Percentiles rank a stretch among this genome's conserved stretches.
These are phyloP conservation scores for Palythoa heliodiscus DNA, from an alignment of 92 coral and sea anemone genomes.

Conservation along the genomic window DNA sequence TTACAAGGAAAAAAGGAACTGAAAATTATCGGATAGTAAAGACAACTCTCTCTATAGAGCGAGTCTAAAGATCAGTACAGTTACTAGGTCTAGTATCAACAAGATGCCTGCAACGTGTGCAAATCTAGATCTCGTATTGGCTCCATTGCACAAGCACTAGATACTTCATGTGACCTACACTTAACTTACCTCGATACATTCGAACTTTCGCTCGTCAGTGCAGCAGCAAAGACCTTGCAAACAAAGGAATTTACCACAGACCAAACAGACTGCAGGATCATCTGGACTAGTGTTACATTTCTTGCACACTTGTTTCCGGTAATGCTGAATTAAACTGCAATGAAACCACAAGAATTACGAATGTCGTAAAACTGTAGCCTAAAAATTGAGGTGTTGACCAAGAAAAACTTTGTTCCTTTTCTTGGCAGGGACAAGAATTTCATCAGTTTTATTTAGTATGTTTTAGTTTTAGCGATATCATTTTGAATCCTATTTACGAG, in stretches of 20 bases:
- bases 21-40: too few species aligned
- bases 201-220: constrained; percentile 64
- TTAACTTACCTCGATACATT: constrained; percentile 84
- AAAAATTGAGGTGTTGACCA: neutral
- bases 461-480: too few species aligned
- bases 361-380: neutral
- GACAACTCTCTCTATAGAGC: too few species aligned
- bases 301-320: constrained; percentile 87
- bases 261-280: constrained; percentile 97
- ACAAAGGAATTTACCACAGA: constrained; percentile 93
- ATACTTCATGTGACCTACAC: neutral
- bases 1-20: too few species aligned
- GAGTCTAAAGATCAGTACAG: too few species aligned
- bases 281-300: constrained; percentile 82
- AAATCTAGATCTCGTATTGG: too few species aligned
- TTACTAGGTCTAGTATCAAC: too few species aligned
- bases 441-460: neutral
- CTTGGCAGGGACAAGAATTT: neutral
- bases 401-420: neutral
- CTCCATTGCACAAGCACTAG: neutral
- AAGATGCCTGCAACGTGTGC: too few species aligned
- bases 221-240: constrained; percentile 85
- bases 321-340: constrained; percentile 86
- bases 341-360: neutral
- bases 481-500: too few species aligned